Evolutionary conservation across 2,113 vertebrate genomes (phyloP).

Genomic region (Perca fluviatilis): DNA sequence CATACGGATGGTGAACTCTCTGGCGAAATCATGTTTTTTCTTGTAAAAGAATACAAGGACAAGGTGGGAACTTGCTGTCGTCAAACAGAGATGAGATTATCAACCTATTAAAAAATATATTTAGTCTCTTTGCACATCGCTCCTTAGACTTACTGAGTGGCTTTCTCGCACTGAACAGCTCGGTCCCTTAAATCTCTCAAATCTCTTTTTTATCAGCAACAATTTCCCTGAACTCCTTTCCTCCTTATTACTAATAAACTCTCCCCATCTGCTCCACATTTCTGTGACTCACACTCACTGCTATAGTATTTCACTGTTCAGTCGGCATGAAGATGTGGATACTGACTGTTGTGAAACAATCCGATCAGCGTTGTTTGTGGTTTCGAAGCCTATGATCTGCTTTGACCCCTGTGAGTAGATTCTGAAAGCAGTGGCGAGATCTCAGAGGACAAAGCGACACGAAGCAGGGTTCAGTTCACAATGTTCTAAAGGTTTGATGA

Average conservation of each 20-base stretch:
- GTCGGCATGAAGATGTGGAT: background rate
- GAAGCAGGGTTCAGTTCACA: no score
- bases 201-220: conserved; percentile 40
- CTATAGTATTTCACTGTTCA: background rate
- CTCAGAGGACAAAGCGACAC: no score
- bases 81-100: conserved; percentile 2
- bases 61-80: background rate
- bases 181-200: background rate
- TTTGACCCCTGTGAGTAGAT: no score
- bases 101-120: background rate
- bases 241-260: conserved; percentile 28
- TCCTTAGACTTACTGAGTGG: background rate
- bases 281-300: conserved; percentile 8
- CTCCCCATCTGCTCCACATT: conserved; percentile 32
- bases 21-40: background rate
- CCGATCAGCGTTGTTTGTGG: no score
- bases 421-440: no score
- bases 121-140: background rate
- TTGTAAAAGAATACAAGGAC: background rate
- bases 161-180: background rate
- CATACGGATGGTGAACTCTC: background rate
- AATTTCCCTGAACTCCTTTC: conserved; percentile 29
- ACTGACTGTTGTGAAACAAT: background rate
- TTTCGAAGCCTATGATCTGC: no score
- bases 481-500: no score